A percentile compares a stretch with the other conserved stretches of the same genome.
Evolutionary conservation across 2,888 invertebrate species (phyloP).

Genomic region (Octonoba sinensis): DNA sequence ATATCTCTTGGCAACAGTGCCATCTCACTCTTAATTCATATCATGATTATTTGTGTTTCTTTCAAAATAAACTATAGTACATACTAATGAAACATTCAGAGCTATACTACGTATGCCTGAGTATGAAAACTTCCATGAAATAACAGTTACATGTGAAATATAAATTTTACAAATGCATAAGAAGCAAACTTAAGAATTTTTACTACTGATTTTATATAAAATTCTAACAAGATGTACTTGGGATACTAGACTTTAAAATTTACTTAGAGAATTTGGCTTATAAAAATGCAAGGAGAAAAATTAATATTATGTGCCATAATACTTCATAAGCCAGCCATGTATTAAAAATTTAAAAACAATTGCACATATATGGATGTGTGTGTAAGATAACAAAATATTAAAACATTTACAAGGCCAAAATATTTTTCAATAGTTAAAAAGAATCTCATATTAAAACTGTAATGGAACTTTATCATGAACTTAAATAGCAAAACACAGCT

Average conservation of each 20-base stretch:
- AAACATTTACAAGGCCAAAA: not conserved
- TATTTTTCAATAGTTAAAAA: not conserved
- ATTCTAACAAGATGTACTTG: too few species aligned
- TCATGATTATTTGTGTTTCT: conserved; percentile 57
- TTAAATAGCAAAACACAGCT: conserved; percentile 5
- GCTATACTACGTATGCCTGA: conserved; percentile 61
- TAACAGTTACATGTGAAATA: conserved; percentile 23
- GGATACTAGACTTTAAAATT: too few species aligned
- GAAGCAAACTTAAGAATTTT: too few species aligned
- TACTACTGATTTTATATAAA: too few species aligned
- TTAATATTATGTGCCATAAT: too few species aligned
- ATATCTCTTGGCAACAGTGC: conserved; percentile 2
- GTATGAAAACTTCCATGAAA: conserved; percentile 52
- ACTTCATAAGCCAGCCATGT: too few species aligned
- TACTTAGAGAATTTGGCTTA: too few species aligned
- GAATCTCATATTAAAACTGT: too few species aligned
- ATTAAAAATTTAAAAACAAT: too few species aligned
- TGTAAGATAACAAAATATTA: conserved; percentile 6
- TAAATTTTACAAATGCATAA: conserved; percentile 15
- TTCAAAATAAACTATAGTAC: conserved; percentile 53
- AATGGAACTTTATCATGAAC: too few species aligned
- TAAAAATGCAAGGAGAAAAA: too few species aligned
- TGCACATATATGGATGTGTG: conserved; percentile 13
- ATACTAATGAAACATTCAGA: conserved; percentile 53
- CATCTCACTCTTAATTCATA: conserved; percentile 26